Conservation (phyloP, 92 coral and sea anemone species). For the Phenganax stokvisi region DNA sequence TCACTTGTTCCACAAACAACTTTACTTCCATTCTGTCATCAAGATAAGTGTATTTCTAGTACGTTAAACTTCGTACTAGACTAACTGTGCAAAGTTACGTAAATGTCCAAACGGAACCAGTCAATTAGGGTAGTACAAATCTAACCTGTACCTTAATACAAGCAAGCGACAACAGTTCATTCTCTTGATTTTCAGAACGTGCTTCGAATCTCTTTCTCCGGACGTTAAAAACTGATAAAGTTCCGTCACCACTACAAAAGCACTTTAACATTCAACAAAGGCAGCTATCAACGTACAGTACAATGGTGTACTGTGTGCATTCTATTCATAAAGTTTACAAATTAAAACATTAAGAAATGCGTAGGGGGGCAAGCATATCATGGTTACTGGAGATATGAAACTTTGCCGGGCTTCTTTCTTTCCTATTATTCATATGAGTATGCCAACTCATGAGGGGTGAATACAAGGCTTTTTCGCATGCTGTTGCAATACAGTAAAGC, state of each 20-base stretch:
- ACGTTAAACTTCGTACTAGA: no score
- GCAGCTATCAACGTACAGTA: not conserved
- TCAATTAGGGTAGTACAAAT: not conserved
- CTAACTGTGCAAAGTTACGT: no score
- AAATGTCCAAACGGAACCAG: not conserved
- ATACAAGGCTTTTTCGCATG: no score
- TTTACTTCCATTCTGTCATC: conserved; percentile 68
- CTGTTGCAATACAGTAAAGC: no score
- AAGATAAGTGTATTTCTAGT: not conserved
- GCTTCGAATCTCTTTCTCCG: conserved; percentile 80
- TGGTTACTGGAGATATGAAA: no score
- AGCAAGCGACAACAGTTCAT: conserved; percentile 81
- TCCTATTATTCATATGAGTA: no score
- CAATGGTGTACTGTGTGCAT: no score
- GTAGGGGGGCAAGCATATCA: no score
- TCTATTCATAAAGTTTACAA: no score
- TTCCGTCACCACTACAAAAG: conserved; percentile 82
- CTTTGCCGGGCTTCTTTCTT: no score
- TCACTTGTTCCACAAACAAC: conserved; percentile 95
- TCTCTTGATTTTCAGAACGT: conserved; percentile 86
- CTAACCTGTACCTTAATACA: conserved; percentile 59
- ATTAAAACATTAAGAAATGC: no score
- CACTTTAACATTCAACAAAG: not conserved
- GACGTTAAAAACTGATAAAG: conserved; percentile 73
- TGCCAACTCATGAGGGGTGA: no score